Evolutionary conservation across 2,113 vertebrate genomes (phyloP).

Genomic region (Solea solea): DNA sequence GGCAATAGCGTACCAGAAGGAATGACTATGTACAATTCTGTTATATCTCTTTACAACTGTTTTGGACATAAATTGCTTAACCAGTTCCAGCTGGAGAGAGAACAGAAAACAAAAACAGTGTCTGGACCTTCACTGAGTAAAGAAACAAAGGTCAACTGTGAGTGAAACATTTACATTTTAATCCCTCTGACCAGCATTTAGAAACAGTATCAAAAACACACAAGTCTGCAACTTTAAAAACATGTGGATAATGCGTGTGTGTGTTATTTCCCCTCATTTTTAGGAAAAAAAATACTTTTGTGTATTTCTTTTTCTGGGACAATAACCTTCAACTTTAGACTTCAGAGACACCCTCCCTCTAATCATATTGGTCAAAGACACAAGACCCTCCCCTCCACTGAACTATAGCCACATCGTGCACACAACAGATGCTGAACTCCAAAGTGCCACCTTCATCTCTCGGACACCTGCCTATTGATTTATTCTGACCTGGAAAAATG

Average conservation of each 20-base stretch:
- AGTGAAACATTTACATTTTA: slow-evolving; percentile 72
- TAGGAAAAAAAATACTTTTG: not conserved
- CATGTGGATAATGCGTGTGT: not conserved
- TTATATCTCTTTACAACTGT: not conserved
- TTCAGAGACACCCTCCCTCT: slow-evolving; percentile 53
- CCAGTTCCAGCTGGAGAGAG: slow-evolving; percentile 9
- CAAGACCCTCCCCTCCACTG: slow-evolving; percentile 69
- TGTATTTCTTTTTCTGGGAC: slow-evolving; percentile 4
- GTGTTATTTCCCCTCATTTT: not conserved
- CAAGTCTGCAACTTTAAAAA: not conserved
- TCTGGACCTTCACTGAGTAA: slow-evolving; percentile 35
- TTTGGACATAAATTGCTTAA: not conserved
- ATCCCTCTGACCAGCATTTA: not conserved
- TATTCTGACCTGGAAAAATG: slow-evolving; percentile 69
- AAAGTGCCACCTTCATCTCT: slow-evolving; percentile 40
- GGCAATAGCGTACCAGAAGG: too few relatives aligned
- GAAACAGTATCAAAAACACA: not conserved
- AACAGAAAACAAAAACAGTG: slow-evolving; percentile 11
- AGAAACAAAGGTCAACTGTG: slow-evolving; percentile 67
- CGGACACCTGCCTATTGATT: slow-evolving; percentile 18
- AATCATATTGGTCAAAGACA: slow-evolving; percentile 68
- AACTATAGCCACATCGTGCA: slow-evolving; percentile 52
- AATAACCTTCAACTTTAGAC: slow-evolving; percentile 36
- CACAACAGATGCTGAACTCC: slow-evolving; percentile 38
- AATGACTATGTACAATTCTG: too few relatives aligned